These are phyloP conservation scores for Sebastes oblongus DNA, from an alignment of 2,797 vertebrate genomes.

Conservation along the genomic window DNA sequence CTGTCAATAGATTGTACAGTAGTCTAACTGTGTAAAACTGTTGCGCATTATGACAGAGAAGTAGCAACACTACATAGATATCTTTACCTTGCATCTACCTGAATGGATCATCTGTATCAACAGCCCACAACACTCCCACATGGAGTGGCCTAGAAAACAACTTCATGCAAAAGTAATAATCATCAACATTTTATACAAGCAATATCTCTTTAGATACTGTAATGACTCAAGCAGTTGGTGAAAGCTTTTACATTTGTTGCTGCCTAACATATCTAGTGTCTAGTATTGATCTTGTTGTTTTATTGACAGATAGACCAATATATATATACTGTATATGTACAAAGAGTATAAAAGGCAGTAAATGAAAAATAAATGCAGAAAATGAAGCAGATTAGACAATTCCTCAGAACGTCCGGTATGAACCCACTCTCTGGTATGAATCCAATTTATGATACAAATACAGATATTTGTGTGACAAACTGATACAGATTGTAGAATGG, in stretches of 20 bases:
- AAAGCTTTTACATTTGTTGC: neutral
- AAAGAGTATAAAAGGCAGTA: too few species aligned
- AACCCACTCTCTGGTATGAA: too few species aligned
- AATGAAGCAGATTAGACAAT: too few species aligned
- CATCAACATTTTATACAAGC: neutral
- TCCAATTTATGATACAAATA: too few species aligned
- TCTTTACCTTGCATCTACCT: neutral
- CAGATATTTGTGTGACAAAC: too few species aligned
- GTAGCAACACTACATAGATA: neutral
- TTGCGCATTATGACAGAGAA: neutral
- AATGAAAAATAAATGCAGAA: too few species aligned
- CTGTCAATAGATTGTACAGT: constrained; percentile 3
- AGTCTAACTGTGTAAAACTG: neutral
- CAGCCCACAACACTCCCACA: neutral
- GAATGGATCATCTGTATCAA: neutral
- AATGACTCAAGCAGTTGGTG: neutral
- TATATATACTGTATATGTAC: too few species aligned
- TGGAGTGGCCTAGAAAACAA: neutral
- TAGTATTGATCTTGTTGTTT: neutral
- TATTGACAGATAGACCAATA: too few species aligned
- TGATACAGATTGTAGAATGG: too few species aligned
- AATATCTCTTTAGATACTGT: neutral
- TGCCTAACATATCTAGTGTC: neutral
- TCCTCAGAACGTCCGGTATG: too few species aligned
- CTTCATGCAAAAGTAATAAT: neutral